Conservation (phyloP, 2,888 invertebrate species). For the Listrodromus nycthemerus region DNA sequence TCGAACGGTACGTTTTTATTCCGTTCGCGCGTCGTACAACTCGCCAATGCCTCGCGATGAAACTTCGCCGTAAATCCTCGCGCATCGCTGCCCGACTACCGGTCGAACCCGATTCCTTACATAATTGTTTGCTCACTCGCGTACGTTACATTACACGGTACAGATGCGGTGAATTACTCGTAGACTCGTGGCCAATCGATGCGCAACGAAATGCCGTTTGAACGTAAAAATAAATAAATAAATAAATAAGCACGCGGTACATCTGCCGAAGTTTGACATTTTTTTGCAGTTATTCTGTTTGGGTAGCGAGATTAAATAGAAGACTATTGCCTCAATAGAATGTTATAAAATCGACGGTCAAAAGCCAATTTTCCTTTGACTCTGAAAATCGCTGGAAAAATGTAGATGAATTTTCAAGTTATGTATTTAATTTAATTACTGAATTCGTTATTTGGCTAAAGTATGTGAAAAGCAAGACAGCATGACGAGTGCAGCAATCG, state of each 20-base stretch:
- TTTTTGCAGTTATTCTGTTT: no score
- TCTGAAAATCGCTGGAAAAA: no score
- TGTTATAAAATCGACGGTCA: no score
- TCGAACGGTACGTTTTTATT: conserved; percentile 17
- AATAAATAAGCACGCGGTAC: background rate
- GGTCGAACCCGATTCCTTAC: conserved; percentile 62
- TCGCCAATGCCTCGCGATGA: background rate
- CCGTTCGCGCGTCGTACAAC: background rate
- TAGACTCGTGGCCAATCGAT: conserved; percentile 9
- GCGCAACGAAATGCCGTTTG: conserved; percentile 21
- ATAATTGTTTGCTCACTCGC: conserved; percentile 46
- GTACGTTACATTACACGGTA: conserved; percentile 10
- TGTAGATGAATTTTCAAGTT: no score
- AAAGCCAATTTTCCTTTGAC: no score
- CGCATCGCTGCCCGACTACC: conserved; percentile 40
- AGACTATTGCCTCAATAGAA: no score
- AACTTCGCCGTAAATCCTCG: conserved; percentile 40
- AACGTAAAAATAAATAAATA: conserved; percentile 7
- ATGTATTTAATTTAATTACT: no score
- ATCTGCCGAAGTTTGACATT: no score
- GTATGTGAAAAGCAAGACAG: no score
- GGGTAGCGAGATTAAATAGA: no score
- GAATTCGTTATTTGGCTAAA: no score
- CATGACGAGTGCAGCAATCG: no score
- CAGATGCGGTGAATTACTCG: conserved; percentile 29